Conservation (phyloP, 2,888 invertebrate genomes). For the Tetranychus piercei region DNA sequence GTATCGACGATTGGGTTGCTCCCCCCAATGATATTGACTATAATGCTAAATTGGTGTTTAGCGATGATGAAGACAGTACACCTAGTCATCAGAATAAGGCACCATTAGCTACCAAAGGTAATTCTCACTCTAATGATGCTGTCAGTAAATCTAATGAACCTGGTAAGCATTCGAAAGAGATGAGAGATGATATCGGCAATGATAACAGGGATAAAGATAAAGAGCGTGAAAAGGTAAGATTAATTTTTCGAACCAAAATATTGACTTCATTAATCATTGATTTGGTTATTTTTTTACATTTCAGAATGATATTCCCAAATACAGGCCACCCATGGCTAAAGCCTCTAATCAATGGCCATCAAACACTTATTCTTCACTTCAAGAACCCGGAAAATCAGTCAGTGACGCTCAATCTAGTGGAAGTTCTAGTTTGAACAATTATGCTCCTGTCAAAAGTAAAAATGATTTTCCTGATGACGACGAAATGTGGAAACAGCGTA, state of each 20-base stretch:
- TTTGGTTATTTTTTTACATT: neutral
- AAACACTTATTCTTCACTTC: neutral
- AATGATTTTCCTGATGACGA: constrained; percentile 39
- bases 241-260: neutral
- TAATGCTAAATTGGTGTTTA: constrained; percentile 79
- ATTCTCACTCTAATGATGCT: neutral
- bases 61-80: constrained; percentile 58
- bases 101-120: neutral
- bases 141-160: neutral
- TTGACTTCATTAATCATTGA: neutral
- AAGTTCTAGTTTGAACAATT: neutral
- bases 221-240: neutral
- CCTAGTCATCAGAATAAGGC: neutral
- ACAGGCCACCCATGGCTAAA: constrained; percentile 1
- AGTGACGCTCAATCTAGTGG: neutral
- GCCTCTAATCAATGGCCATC: neutral
- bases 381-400: neutral
- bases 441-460: constrained; percentile 17
- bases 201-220: neutral
- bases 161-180: neutral
- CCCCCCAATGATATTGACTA: constrained; percentile 82
- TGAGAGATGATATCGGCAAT: neutral
- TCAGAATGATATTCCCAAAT: constrained; percentile 6
- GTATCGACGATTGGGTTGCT: constrained; percentile 64
- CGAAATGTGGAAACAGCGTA: constrained; percentile 50